Evolutionary conservation across 2,797 vertebrate species (phyloP).

Genomic region (Oreochromis mossambicus): DNA sequence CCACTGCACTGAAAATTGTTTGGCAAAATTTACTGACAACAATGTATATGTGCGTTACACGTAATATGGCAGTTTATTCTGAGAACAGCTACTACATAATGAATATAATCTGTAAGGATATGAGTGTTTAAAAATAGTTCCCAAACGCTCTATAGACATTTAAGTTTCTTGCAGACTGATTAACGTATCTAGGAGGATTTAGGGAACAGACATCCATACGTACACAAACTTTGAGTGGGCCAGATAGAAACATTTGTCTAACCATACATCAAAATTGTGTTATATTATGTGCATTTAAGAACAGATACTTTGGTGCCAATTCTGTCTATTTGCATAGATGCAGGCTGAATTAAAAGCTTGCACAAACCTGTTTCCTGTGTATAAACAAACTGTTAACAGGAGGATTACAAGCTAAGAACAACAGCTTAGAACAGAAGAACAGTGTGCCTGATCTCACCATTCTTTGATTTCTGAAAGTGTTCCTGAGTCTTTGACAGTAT

Average conservation of each 20-base stretch:
- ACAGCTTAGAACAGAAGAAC: background rate
- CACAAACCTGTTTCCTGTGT: background rate
- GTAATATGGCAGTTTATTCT: background rate
- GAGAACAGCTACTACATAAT: background rate
- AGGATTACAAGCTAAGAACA: background rate
- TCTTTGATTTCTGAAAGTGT: background rate
- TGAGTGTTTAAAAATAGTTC: background rate
- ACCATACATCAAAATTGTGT: background rate
- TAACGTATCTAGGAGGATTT: background rate
- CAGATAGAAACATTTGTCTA: background rate
- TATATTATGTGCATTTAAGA: background rate
- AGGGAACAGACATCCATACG: background rate
- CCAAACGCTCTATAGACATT: fast-evolving
- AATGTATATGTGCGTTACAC: background rate
- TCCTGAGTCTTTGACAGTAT: background rate
- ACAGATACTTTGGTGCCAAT: background rate
- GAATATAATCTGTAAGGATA: background rate
- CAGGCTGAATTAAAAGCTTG: background rate
- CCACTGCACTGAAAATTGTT: background rate
- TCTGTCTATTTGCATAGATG: background rate
- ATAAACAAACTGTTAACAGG: background rate
- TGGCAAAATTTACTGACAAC: background rate
- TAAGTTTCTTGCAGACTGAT: background rate
- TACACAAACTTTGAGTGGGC: background rate
- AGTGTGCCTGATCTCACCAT: fast-evolving